Base-by-base conservation (phyloP, 2,888 invertebrate species). In the Drosophila phalerata region DNA sequence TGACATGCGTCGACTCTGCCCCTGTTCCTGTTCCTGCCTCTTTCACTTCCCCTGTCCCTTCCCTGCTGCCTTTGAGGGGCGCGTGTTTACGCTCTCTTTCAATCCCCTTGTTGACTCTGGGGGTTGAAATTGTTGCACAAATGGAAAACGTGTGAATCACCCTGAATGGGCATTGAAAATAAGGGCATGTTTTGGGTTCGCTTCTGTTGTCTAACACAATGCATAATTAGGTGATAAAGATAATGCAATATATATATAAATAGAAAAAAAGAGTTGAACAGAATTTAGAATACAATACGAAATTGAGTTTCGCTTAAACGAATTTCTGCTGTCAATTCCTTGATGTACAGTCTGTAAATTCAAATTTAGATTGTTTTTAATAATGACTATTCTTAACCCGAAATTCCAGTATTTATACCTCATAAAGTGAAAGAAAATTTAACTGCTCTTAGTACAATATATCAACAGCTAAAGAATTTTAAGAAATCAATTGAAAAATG, bases 221-320 rank as follows among this genome's bases (percentile, higher is more conserved):
- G 60, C 67, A 70, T 86, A 82, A 86, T 81, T 77, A 78, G 81
- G 66, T 71, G 84, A 75, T 73, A 73, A 76, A 73, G 60, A 73
- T 61, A 60, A 60, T 30, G n/a, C 8, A 38, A 34, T 51, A 9
- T 40, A 15, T 25, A 57, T 38, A 34, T 38, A 40, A 2, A 10
- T 19, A 42, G 13, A 37, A 38, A 38, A 3, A 51, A 17, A 53
- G 22, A 45, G 22, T 48, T 38, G 28, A 28, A 9, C 13, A 10
- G n/a, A 34, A n/a, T 22, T 38, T 1, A 10, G 25, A 4, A 19
- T 5, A 8, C 5, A 34, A 22, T 5, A 19, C 17, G n/a, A 13
- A 19, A 6, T 34, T 19, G 2, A 28, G 2, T 4, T 10, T 4
- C 47, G 9, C 5, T 43, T 4, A 4, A 3, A 25, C 0, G 19